Evolutionary conservation across 2,797 vertebrate genomes (phyloP), one percentile per base, ranked within the genome.

Genomic region (Florisuga fusca): DNA sequence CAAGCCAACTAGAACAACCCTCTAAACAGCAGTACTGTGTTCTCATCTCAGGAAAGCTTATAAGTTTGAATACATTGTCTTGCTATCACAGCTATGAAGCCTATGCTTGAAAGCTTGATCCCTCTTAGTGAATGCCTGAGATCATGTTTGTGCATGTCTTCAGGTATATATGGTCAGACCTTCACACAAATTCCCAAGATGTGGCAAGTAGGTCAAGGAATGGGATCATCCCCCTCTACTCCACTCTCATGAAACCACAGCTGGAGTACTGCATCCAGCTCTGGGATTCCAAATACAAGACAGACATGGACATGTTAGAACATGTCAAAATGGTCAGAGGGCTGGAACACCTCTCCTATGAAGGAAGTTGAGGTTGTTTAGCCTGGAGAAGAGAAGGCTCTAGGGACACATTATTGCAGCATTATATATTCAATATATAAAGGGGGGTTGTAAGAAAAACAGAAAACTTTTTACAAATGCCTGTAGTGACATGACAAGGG

Each of bases 211-310:
- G 33, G 51, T 53, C 23, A 77, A 57, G 46, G 29, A 16, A 80
- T 79, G 18, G 9, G 55, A 84, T 41, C 1, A 2, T 14, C 3
- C 15, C 22, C 16, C 53, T 61, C 50, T 73, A 29, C 36, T 27
- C 9, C 3, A 10, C 5, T 51, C 20, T 59, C 4, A 5, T 0
- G 0, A 59, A 18, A 69, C 7, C 18, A 9, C 16, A 45, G 8
- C 21, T 17, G 12, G 9, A 76, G 34, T 43, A 31, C 19, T 33
- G 8, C 4, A n/a, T 4, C 8, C 8, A 43, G 20, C 27, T 46
- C 55, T 79, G 27, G 29, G 16, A 27, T 38, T 23, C 23, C 15
- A 62, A 45, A 29, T 6, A 36, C 11, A 85, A 78, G n/a, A 66
- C 26, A 27, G 15, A 26, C 38, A 61, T 15, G 36, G 29, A 67